phyloP scores from a whole-genome alignment of 1,140 invertebrate genomes.

The Propsilocerus akamusi region DNA sequence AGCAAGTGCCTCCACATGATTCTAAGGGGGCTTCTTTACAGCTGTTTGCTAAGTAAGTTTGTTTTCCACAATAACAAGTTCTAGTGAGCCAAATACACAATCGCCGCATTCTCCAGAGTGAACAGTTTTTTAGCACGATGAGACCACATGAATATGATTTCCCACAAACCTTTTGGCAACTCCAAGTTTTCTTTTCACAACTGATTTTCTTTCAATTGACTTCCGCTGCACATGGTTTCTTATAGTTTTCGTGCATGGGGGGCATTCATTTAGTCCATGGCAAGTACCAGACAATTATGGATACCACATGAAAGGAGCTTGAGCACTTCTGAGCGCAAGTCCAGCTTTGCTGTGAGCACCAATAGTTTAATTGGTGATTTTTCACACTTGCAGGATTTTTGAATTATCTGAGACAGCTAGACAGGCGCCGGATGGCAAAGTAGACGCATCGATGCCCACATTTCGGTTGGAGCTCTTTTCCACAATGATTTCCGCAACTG shows the following conservation, averaged over 20 bases:
- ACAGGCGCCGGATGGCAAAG: constrained; percentile 79
- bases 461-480: constrained; percentile 44
- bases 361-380: constrained; percentile 35
- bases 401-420: constrained; percentile 68
- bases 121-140: constrained; percentile 64
- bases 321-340: constrained; percentile 55
- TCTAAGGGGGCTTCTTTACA: constrained; percentile 25
- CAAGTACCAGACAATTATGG: constrained; percentile 42
- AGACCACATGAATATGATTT: constrained; percentile 50
- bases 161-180: constrained; percentile 53
- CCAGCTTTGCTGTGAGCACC: constrained; percentile 67
- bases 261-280: constrained; percentile 44
- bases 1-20: constrained; percentile 76
- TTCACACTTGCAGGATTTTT: constrained; percentile 48
- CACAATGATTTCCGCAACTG: constrained; percentile 77
- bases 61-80: constrained; percentile 65
- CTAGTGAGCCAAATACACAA: constrained; percentile 45
- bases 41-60: not conserved
- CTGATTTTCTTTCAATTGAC: constrained; percentile 33
- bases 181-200: constrained; percentile 51
- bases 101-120: constrained; percentile 51
- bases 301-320: constrained; percentile 42
- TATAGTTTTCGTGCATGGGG: constrained; percentile 48
- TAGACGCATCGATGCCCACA: constrained; percentile 71
- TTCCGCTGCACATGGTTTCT: constrained; percentile 47